Evolutionary conservation across 2,888 invertebrate genomes (phyloP), one percentile per base, ranked within the genome.

Genomic region (Andrena trimmerana): DNA sequence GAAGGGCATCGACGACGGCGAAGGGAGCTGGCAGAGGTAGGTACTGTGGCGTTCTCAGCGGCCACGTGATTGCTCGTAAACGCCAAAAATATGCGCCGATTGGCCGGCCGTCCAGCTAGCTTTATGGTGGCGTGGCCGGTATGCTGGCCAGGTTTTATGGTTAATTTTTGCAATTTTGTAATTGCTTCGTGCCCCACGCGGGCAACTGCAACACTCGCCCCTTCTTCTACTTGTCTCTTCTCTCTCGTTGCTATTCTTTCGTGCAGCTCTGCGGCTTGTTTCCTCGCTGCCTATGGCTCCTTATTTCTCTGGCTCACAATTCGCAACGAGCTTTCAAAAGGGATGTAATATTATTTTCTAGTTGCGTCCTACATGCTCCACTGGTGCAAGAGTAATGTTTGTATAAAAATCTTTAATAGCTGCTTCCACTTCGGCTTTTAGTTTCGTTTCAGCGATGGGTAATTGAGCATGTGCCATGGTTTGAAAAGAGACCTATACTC

Each of bases 21-120:
- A 50, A 54, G 62, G 67, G 66, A 8, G 62, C 66, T 72, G 60
- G 81, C 13, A 76, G 79, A 67, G 69, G 70, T 71, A 36, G 84
- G 76, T 69, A 27, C 68, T 57, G 31, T 48, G 42, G 65, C 79
- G 84, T 84, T 87, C 86, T 72, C 80, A 66, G 87, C 84, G 89
- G 90, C 90, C 90, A 87, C 90, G 90, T 92, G 93, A 93, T 93
- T 93, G 93, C 89, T 94, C 94, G 93, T 94, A 94, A 94, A 94
- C 88, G 91, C 93, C 93, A 92, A 93, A 94, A 93, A 92, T 93
- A 91, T 92, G 91, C 93, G 89, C 89, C 90, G 92, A 93, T 93
- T 93, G 92, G 92, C 87, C 87, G 89, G 84, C 86, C 87, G 86
- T 86, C 78, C 88, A 83, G 89, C 88, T 86, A 89, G 89, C 85